Base-by-base conservation (phyloP, 2,888 invertebrate genomes). In the Dinocampus coccinellae region DNA sequence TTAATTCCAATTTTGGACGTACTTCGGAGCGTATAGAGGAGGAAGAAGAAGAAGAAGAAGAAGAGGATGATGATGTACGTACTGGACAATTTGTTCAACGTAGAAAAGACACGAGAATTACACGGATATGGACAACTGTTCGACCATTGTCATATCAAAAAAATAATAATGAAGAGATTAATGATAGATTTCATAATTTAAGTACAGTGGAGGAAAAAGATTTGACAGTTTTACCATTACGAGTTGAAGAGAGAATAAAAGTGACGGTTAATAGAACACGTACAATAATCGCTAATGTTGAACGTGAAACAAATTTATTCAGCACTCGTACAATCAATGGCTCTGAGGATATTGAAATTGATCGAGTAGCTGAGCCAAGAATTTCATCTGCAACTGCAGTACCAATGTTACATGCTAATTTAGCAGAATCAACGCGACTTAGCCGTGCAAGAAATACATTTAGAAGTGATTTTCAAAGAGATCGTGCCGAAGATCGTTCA, bases 361-460 rank as follows among this genome's bases (percentile, higher is more conserved):
- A 81, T 72, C 82, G 81, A 47, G 81, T 81, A 7, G 75, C 77
- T 29, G 81, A 83, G 57, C 80, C 82, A 0, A 79, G 80, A 10
- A 65, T 80, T n/a, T 73, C 83, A 39, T 74, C 84, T 55, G 84
- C 79, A 20, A 85, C 85, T 0, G 82, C 82, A 6, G 80, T 84
- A 7, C 83, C 85, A 9, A 75, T 84, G 26, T 73, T 84, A 33
- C 83, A 84, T 75, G 82, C 84, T 82, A 73, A 52, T 55, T 26
- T 68, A 61, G 47, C 24, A 7, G 86, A 86, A 42, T 81, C 86
- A 7, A 81, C 82, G 3, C 81, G 85, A 52, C 74, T 83, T 55
- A 85, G 85, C 69, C 80, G 86, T 62, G 84, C 85, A 29, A 79
- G 85, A 29, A 85, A 82, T 63, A 77, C 85, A 4, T 85, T 84